phyloP scores from a whole-genome alignment of 2,113 vertebrate genomes.

The Oreotrochilus melanogaster region DNA sequence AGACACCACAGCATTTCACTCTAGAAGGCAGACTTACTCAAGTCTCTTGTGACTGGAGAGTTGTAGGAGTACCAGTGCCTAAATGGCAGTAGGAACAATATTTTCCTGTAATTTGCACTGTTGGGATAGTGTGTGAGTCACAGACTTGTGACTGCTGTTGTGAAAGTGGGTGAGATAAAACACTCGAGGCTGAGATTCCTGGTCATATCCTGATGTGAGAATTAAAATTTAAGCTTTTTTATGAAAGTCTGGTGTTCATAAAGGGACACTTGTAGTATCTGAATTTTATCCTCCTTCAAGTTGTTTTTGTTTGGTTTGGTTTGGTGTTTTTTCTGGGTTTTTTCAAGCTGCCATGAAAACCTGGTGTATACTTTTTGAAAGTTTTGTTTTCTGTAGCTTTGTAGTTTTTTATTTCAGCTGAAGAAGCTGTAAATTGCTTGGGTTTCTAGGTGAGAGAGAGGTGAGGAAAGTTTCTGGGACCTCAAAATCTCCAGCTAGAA shows the following conservation, averaged over 20 bases:
- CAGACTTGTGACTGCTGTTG: slow-evolving; percentile 12
- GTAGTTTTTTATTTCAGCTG: background rate
- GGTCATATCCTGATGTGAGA: background rate
- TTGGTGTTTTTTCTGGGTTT: no score
- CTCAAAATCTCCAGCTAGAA: background rate
- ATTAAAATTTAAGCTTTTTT: background rate
- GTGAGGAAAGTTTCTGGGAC: background rate
- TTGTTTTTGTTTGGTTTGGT: no score
- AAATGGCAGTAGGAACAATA: background rate
- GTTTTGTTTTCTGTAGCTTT: background rate
- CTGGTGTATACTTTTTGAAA: background rate
- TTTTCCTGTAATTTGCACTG: slow-evolving; percentile 4
- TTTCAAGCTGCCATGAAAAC: background rate
- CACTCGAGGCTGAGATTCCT: background rate
- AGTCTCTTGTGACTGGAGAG: slow-evolving; percentile 28
- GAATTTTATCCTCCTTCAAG: background rate
- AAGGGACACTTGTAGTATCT: background rate
- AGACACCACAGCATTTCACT: background rate
- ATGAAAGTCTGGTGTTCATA: background rate
- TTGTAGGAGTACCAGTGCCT: slow-evolving; percentile 28
- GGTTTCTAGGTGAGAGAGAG: background rate
- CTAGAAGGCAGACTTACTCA: background rate
- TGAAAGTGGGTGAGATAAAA: slow-evolving; percentile 7
- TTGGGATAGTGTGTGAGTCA: slow-evolving; percentile 31
- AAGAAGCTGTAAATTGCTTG: background rate